Evolutionary conservation across 2,797 vertebrate species (phyloP).

Genomic region (Xenops minutus): DNA sequence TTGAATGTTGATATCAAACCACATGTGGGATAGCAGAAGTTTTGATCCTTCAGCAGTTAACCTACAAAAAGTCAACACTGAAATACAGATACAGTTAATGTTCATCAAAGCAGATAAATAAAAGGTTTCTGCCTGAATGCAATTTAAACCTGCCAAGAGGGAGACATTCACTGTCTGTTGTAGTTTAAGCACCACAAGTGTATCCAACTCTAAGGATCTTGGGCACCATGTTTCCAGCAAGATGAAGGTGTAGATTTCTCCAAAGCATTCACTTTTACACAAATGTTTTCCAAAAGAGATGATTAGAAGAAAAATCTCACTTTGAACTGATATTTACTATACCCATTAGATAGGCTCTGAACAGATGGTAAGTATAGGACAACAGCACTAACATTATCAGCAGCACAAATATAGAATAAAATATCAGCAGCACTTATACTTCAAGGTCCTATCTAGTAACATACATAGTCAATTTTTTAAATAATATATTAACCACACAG

Average conservation of each 20-base stretch:
- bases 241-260: background rate
- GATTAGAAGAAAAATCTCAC: conserved; percentile 27
- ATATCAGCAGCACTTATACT: background rate
- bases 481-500: conserved; percentile 8
- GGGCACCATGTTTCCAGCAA: background rate
- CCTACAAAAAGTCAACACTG: background rate
- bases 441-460: background rate
- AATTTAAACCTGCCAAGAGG: background rate
- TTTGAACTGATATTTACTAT: conserved; percentile 47
- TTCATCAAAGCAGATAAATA: background rate
- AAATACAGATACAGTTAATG: background rate
- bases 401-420: background rate
- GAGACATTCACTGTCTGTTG: background rate
- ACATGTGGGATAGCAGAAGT: background rate
- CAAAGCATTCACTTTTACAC: background rate
- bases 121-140: background rate
- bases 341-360: conserved; percentile 1
- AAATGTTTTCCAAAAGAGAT: background rate
- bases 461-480: conserved; percentile 25
- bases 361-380: conserved; percentile 42
- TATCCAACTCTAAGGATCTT: background rate
- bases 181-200: background rate
- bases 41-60: background rate
- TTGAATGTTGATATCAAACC: background rate
- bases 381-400: conserved; percentile 8